Conservation (phyloP, 2,888 invertebrate species). For the Choristoneura rosaceana region DNA sequence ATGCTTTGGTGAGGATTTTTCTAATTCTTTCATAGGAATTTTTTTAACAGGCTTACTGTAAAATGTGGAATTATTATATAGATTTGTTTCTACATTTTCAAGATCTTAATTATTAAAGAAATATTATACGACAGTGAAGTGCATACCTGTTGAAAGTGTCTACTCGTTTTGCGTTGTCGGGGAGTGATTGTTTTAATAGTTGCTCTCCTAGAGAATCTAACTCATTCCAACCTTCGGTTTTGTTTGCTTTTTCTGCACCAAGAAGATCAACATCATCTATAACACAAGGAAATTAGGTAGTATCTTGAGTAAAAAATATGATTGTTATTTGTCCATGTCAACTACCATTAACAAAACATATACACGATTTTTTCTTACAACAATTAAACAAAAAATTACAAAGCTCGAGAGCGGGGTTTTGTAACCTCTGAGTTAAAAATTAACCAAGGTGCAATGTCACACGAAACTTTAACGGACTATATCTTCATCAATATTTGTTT, state of each 20-base stretch:
- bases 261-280: slow-evolving; percentile 70
- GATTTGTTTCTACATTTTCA: not conserved
- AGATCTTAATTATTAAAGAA: too few species aligned
- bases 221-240: slow-evolving; percentile 88
- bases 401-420: too few species aligned
- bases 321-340: too few species aligned
- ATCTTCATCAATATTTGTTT: too few species aligned
- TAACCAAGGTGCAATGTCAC: too few species aligned
- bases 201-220: slow-evolving; percentile 93
- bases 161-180: slow-evolving; percentile 71
- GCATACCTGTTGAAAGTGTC: slow-evolving; percentile 72
- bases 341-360: too few species aligned
- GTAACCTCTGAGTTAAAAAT: too few species aligned
- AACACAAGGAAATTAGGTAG: slow-evolving; percentile 37
- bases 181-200: slow-evolving; percentile 90
- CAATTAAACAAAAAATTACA: too few species aligned
- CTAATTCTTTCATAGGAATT: slow-evolving; percentile 87
- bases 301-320: too few species aligned
- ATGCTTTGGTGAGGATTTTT: slow-evolving; percentile 70
- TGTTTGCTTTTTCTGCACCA: slow-evolving; percentile 59
- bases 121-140: not conserved
- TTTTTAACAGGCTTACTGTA: slow-evolving; percentile 83
- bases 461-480: too few species aligned
- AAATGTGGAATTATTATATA: slow-evolving; percentile 44
- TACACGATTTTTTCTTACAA: too few species aligned